A percentile compares a stretch with the other conserved stretches of the same genome.
These are phyloP conservation scores for Todiramphus chloris DNA, from an alignment of 2,113 vertebrate genomes.

Conservation along the genomic window DNA sequence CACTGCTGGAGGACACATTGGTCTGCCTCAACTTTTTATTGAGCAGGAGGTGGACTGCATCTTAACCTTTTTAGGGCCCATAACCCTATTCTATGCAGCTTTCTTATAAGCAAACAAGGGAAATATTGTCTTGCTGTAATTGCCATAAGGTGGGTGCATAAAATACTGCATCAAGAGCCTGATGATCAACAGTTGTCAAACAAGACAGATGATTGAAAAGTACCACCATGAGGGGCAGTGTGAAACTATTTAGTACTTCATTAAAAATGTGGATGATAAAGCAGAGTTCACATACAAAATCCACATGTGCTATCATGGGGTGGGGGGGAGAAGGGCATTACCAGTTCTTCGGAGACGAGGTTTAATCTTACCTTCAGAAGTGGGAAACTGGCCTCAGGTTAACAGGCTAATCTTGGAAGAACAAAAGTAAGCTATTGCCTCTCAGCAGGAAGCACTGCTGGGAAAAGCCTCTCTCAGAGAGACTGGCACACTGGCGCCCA, in stretches of 20 bases:
- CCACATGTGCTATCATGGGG: fast-evolving
- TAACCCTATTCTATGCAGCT: not conserved
- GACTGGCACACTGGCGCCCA: not conserved
- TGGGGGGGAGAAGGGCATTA: not conserved
- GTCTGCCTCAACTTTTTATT: not conserved
- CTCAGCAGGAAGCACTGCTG: not conserved
- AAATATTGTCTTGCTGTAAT: not conserved
- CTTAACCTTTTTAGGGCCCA: not conserved
- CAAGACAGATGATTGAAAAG: not conserved
- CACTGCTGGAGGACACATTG: fast-evolving
- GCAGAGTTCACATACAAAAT: not conserved
- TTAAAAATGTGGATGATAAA: not conserved
- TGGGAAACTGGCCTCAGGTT: not conserved
- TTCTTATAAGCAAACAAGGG: not conserved
- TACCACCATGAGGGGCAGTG: not conserved
- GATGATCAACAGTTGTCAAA: not conserved
- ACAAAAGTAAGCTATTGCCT: not conserved
- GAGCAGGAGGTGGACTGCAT: not conserved
- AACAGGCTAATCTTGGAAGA: fast-evolving
- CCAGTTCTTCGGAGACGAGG: not conserved
- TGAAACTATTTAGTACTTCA: not conserved
- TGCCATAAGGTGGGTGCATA: not conserved
- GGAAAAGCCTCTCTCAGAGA: not conserved
- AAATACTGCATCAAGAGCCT: not conserved
- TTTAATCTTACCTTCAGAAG: not conserved